Evolutionary conservation across 2,797 vertebrate species (phyloP).

Genomic region (Aldrovandia affinis): DNA sequence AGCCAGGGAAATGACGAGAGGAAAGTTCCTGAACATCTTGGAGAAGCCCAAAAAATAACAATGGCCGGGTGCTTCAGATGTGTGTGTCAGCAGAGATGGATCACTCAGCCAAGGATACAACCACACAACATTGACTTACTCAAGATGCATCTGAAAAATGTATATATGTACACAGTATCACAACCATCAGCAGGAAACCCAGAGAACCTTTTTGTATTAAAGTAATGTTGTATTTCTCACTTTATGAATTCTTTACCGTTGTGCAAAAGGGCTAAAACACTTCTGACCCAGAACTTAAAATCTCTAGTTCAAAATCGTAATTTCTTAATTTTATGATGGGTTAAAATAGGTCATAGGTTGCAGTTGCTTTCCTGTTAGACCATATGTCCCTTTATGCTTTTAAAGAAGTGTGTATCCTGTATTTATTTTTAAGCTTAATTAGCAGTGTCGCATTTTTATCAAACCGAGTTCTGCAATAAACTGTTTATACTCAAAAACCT

Average conservation of each 20-base stretch:
- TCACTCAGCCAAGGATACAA: not conserved
- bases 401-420: constrained; percentile 46
- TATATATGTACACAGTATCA: constrained; percentile 29
- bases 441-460: constrained; percentile 54
- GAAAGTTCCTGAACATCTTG: constrained; percentile 96
- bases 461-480: constrained; percentile 65
- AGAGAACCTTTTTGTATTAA: constrained; percentile 47
- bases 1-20: constrained; percentile 98
- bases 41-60: constrained; percentile 93
- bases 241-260: constrained; percentile 27
- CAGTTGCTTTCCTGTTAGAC: constrained; percentile 36
- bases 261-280: constrained; percentile 28
- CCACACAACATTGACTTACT: not conserved
- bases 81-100: constrained; percentile 24
- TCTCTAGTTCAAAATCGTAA: constrained; percentile 36
- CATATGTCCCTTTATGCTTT: constrained; percentile 24
- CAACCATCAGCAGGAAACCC: constrained; percentile 29
- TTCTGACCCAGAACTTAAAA: constrained; percentile 15
- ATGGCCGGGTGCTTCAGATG: constrained; percentile 45
- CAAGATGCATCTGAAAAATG: constrained; percentile 37
- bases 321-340: constrained; percentile 34
- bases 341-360: constrained; percentile 25
- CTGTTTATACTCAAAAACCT: constrained; percentile 46
- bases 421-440: constrained; percentile 63
- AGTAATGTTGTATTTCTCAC: constrained; percentile 12